Evolutionary conservation across 1,140 invertebrate species (phyloP), one percentile per base, ranked within the genome.

Genomic region (Bombus huntii): DNA sequence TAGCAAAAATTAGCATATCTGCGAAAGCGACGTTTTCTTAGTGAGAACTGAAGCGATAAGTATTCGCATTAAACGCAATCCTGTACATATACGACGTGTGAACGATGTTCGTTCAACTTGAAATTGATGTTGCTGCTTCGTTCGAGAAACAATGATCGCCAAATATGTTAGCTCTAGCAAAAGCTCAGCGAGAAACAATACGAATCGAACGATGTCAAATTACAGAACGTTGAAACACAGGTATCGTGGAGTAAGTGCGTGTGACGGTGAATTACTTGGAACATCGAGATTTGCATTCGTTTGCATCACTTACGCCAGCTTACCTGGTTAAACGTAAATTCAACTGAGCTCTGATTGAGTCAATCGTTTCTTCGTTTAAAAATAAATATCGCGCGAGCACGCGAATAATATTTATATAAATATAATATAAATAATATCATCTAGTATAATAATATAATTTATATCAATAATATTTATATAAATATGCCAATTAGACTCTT

Each of bases 171-270:
- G 85, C 87, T 91, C 72, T 91, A 91, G 88, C 85, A 59, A 88
- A 90, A 91, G 88, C 87, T 75, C 90, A 91, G 86, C 90, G 75
- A 90, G 83, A 87, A 88, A 87, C 78, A 87, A 42, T 80, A 85
- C 71, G 83, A 78, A 87, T 85, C 42, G 74, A 83, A 87, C 79
- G 75, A 74, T 71, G 72, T 68, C 78, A 82, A 71, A 83, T 42
- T 59, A 74, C 72, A 70, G 37, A 79, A 81, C 62, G 68, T 85
- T 71, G 47, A 68, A 80, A 79, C 73, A 44, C 73, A 68, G 85
- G 81, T 89, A 89, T 59, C 37, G 88, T 90, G 89, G 85, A 70
- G 88, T 89, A 89, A 89, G 89, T 90, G 89, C 80, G 80, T 37
- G 80, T 86, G 83, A 73, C 74, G 44, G 66, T 87, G 85, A 79